Evolutionary conservation across 2,888 invertebrate species (phyloP), one percentile per base, ranked within the genome.

Genomic region (Noctua janthe): DNA sequence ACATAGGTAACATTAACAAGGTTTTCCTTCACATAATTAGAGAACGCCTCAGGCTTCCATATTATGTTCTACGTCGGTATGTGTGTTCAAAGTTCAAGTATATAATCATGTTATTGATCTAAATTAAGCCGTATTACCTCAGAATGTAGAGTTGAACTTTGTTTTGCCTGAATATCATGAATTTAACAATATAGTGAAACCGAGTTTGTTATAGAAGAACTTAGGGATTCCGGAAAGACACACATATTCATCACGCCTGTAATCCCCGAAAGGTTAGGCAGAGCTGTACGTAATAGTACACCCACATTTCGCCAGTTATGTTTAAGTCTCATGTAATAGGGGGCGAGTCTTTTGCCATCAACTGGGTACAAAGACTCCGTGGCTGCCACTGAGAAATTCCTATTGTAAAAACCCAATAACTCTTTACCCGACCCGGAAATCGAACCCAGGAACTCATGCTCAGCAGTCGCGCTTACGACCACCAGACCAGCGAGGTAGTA

Each of bases 21-120:
- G 29, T 23, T 5, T 71, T 54, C 4, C 13, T 6, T 3, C 10
- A 43, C 20, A 64, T 80, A 75, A 80, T 83, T 84, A 75, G 54
- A 35, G 17, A 51, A 71, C 47, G 71, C 83, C 62, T 5, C 4
- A 62, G 69, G 80, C 74, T 39, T 72, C 62, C 7, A 5, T 15
- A 51, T 17, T 66, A 67, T 54, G n/a, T 62, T 17, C 35, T 66
- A 67, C 10, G 4, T 54, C 8, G 13, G n/a, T 62, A 70, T 20
- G 39, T 69, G 49, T 8, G 47, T n/a, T 43, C 39, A 62, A 83
- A 73, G 59, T 81, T 66, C 66, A 39, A 67, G 23, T 23, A 67
- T 5, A 51, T 6, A 39, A 20, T 74, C 49, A 69, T 56, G 59
- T 80, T 80, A 64, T 74, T 74, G 51, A 71, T 74, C 49, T 5